phyloP scores from a whole-genome alignment of 2,888 invertebrate genomes.

The Mesoligia furuncula region DNA sequence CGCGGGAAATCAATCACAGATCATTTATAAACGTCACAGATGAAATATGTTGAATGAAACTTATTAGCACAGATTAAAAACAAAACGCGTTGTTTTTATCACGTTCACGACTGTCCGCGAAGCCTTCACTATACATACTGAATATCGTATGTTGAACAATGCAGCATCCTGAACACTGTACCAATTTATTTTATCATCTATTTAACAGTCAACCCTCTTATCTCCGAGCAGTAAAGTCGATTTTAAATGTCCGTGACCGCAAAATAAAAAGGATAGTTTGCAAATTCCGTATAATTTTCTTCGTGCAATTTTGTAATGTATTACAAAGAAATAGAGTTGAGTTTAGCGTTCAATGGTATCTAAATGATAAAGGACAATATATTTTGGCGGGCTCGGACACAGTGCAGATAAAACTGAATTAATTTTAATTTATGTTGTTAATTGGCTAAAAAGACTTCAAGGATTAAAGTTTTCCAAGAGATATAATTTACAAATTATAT shows the following conservation, averaged over 20 bases:
- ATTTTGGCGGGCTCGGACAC: slow-evolving; percentile 55
- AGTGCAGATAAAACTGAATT: slow-evolving; percentile 55
- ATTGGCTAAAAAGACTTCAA: slow-evolving; percentile 31
- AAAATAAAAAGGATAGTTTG: slow-evolving; percentile 37
- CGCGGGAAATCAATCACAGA: slow-evolving; percentile 39
- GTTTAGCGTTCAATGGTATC: slow-evolving; percentile 2
- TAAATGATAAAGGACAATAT: slow-evolving; percentile 49
- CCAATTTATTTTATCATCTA: slow-evolving; percentile 20
- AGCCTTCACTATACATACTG: slow-evolving; percentile 65
- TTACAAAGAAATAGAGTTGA: neutral
- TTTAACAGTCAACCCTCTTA: neutral
- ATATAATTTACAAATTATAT: slow-evolving; percentile 1
- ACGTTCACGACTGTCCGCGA: slow-evolving; percentile 50
- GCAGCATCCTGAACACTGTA: slow-evolving; percentile 66
- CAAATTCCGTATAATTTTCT: slow-evolving; percentile 16
- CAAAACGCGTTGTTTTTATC: slow-evolving; percentile 31
- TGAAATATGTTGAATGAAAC: neutral
- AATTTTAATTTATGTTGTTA: slow-evolving; percentile 43
- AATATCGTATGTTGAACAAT: slow-evolving; percentile 59
- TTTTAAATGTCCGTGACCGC: slow-evolving; percentile 11
- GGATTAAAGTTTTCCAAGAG: slow-evolving; percentile 9
- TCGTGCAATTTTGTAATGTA: slow-evolving; percentile 31
- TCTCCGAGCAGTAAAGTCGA: neutral
- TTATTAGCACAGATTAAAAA: slow-evolving; percentile 39
- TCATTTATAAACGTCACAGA: slow-evolving; percentile 29